These are phyloP conservation scores for Nebria salina DNA, from an alignment of 2,888 invertebrate genomes.

Conservation along the genomic window DNA sequence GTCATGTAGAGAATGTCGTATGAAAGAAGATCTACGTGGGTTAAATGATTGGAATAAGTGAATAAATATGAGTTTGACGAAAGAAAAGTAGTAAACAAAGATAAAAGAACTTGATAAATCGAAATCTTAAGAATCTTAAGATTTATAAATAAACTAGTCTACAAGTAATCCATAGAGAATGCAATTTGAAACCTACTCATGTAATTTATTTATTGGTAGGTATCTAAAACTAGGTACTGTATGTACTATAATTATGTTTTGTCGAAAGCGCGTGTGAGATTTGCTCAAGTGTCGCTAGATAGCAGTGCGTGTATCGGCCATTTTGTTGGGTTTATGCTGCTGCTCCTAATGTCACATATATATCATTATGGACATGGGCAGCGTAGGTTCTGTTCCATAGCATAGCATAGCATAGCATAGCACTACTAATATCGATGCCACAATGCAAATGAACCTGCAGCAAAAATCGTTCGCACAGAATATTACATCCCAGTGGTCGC, in stretches of 20 bases:
- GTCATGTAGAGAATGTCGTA: too few relatives aligned
- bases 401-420: too few relatives aligned
- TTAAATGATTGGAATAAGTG: too few relatives aligned
- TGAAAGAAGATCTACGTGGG: too few relatives aligned
- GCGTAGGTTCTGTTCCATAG: constrained; percentile 54
- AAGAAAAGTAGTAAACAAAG: too few relatives aligned
- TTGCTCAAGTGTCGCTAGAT: neutral
- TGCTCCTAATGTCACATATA: constrained; percentile 51
- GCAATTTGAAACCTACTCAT: neutral
- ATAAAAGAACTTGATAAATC: too few relatives aligned
- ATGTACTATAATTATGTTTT: neutral
- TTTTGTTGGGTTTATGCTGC: neutral
- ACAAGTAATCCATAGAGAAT: neutral
- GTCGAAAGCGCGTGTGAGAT: neutral
- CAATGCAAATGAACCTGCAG: constrained; percentile 49
- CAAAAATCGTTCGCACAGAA: constrained; percentile 24
- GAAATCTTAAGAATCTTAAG: neutral
- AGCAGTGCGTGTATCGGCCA: neutral
- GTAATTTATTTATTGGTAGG: neutral
- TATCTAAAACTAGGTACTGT: neutral
- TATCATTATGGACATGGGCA: constrained; percentile 65
- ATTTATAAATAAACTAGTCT: neutral
- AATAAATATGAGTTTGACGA: too few relatives aligned
- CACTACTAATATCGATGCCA: constrained; percentile 57
- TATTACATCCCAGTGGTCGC: constrained; percentile 26